Evolutionary conservation across 2,113 vertebrate species (phyloP).

Genomic region (Donacobius atricapilla): DNA sequence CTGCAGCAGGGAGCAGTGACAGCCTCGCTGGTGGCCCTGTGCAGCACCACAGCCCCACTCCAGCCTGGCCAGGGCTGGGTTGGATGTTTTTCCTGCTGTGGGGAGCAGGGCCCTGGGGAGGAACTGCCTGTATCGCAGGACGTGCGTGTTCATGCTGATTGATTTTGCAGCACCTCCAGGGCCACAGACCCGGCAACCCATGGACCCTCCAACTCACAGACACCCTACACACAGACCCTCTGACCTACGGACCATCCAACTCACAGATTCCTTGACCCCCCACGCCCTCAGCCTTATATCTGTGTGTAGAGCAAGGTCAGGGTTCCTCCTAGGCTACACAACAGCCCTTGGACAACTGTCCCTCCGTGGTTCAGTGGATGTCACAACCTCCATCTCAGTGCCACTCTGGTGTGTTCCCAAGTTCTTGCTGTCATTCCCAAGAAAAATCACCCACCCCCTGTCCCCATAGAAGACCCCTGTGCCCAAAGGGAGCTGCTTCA

Average conservation of each 20-base stretch:
- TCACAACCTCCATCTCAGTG: neutral
- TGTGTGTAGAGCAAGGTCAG: fast-evolving
- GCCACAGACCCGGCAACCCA: fast-evolving
- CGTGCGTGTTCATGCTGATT: fast-evolving
- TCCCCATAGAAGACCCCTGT: neutral
- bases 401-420: neutral
- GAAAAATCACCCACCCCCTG: neutral
- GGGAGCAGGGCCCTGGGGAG: neutral
- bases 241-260: neutral
- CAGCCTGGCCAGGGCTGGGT: neutral
- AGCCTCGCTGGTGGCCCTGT: fast-evolving
- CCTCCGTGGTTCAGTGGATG: fast-evolving
- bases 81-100: neutral
- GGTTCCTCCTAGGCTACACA: neutral
- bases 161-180: neutral
- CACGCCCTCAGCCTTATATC: neutral
- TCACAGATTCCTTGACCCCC: neutral
- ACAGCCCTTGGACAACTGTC: neutral
- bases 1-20: neutral
- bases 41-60: neutral
- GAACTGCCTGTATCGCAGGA: neutral
- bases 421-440: neutral
- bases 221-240: neutral
- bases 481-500: neutral
- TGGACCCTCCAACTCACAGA: neutral